These are phyloP conservation scores for Digitonthophagus gazella DNA, from an alignment of 2,888 invertebrate species.

Conservation along the genomic window DNA sequence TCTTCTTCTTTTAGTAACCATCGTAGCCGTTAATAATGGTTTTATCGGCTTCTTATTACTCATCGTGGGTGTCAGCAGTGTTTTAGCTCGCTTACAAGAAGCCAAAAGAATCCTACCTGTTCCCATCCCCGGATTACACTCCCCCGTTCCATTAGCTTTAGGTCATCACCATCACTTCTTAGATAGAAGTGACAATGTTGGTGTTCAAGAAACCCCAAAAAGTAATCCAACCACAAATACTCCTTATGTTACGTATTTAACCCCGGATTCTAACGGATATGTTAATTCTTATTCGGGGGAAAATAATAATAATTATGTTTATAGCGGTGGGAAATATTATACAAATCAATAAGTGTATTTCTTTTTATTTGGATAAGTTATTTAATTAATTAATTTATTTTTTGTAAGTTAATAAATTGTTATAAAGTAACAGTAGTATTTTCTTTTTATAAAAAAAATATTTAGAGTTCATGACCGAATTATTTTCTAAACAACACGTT, in stretches of 20 bases:
- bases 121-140: conserved; percentile 43
- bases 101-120: conserved; percentile 44
- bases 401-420: background rate
- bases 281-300: too few species aligned
- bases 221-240: background rate
- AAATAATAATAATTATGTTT: background rate
- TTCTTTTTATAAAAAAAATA: too few species aligned
- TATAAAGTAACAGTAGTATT: too few species aligned
- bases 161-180: conserved; percentile 30
- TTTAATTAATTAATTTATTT: background rate
- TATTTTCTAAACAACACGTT: too few species aligned
- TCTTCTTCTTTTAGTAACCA: conserved; percentile 65
- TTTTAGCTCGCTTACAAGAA: conserved; percentile 47
- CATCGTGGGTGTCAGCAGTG: conserved; percentile 49
- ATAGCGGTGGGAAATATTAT: background rate
- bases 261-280: background rate
- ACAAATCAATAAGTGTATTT: background rate
- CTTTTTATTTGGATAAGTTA: too few species aligned
- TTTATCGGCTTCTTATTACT: conserved; percentile 64
- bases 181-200: conserved; percentile 30
- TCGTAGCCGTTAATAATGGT: conserved; percentile 74
- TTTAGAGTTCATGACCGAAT: too few species aligned
- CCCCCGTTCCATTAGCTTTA: conserved; percentile 42
- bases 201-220: background rate
- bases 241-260: conserved; percentile 11